phyloP scores from a whole-genome alignment of 2,797 vertebrate species.

The Eulemur albifrons region DNA sequence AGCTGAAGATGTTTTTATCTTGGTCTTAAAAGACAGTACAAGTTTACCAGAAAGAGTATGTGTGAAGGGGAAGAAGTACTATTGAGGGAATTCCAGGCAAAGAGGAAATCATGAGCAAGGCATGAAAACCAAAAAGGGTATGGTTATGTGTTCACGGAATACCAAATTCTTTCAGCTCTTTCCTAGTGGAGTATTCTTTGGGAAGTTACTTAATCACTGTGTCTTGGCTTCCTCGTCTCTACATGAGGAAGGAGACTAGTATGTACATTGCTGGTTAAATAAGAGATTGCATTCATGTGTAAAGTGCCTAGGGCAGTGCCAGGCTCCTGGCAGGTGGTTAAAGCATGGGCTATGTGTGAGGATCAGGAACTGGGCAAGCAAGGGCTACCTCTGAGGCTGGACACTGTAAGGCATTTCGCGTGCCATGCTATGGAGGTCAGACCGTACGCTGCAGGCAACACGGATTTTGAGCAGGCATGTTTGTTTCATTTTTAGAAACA shows the following conservation, averaged over 20 bases:
- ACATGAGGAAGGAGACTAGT: background rate
- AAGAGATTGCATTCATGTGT: background rate
- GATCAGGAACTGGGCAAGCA: background rate
- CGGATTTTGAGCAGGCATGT: background rate
- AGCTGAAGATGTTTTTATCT: background rate
- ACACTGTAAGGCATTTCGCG: fast-evolving
- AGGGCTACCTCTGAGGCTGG: background rate
- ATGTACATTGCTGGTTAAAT: background rate
- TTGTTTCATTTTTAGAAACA: conserved; percentile 45
- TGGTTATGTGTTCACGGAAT: background rate
- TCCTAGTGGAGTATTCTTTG: background rate
- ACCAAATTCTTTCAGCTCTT: background rate
- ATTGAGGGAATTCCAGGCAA: background rate
- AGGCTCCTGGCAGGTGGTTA: background rate
- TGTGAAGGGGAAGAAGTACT: background rate
- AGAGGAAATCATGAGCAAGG: background rate
- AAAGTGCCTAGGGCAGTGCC: background rate
- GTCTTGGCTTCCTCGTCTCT: background rate
- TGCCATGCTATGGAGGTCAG: background rate
- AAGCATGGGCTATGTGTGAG: background rate
- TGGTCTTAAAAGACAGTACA: background rate
- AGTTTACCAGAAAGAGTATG: background rate
- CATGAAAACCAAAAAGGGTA: background rate
- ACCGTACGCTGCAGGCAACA: background rate
- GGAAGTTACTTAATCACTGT: background rate